A percentile compares a stretch with the other conserved stretches of the same genome.
These are phyloP conservation scores for Lycocerus yunnanus DNA, from an alignment of 2,888 invertebrate species.

Conservation along the genomic window DNA sequence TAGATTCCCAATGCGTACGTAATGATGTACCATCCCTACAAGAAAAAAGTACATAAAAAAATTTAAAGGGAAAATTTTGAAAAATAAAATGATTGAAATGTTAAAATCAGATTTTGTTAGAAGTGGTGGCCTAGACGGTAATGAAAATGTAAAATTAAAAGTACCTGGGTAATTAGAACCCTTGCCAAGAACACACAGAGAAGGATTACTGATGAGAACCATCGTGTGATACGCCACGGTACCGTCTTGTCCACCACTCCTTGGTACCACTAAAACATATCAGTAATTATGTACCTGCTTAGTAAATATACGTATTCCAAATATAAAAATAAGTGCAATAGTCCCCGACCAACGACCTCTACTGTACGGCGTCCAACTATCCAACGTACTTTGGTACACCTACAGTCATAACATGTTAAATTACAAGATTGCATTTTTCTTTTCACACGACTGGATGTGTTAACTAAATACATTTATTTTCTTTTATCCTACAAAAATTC, in stretches of 20 bases:
- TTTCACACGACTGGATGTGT: neutral
- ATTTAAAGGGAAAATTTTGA: neutral
- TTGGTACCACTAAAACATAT: slow-evolving; percentile 57
- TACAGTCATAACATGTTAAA: slow-evolving; percentile 44
- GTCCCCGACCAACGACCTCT: slow-evolving; percentile 81
- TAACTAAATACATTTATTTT: no score
- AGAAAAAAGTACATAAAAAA: slow-evolving; percentile 37
- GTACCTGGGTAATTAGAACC: slow-evolving; percentile 57
- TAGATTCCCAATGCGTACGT: slow-evolving; percentile 99
- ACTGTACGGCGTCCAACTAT: slow-evolving; percentile 84
- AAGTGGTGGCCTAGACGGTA: slow-evolving; percentile 37
- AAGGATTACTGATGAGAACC: slow-evolving; percentile 53
- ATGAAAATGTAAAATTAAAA: slow-evolving; percentile 15
- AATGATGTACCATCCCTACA: slow-evolving; percentile 99
- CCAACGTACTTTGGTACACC: slow-evolving; percentile 84
- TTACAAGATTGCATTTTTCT: neutral
- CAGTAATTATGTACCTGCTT: slow-evolving; percentile 69
- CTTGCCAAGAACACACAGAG: slow-evolving; percentile 54
- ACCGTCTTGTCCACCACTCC: slow-evolving; percentile 59
- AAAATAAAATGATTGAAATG: neutral
- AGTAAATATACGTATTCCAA: slow-evolving; percentile 79
- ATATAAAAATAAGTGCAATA: slow-evolving; percentile 69
- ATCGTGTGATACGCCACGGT: slow-evolving; percentile 55
- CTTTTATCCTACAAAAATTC: slow-evolving; percentile 41
- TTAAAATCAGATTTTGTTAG: slow-evolving; percentile 22